Evolutionary conservation across 2,797 vertebrate species (phyloP), one percentile per base, ranked within the genome.

Genomic region (Spinus olivaceus): DNA sequence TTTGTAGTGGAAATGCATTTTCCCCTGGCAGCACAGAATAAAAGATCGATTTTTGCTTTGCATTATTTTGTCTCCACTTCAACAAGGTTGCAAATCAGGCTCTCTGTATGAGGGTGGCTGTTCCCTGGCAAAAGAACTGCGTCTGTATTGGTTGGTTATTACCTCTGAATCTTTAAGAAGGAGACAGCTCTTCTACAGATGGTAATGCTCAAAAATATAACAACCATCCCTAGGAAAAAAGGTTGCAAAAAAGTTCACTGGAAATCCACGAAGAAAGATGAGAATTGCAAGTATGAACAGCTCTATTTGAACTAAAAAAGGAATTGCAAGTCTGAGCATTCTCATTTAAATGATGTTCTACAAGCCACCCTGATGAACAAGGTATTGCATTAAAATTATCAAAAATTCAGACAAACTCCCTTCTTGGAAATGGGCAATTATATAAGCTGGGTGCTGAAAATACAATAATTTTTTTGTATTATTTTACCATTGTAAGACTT

Each of bases 1-100:
- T 92, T 78, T 88, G 27, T 76, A 79, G 80, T 59, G 72, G 76
- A 95, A 90, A 92, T 94, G 41, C 77, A 28, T 83, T 83, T 87
- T 92, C 53, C 35, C 46, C 33, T 86, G 76, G 59, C 87, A 89
- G 59, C 63, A 70, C 46, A 78, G 76, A 92, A 86, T 79, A 81
- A 90, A 89, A 93, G 84, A 86, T 79, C 2, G 0, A 54, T 86
- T 90, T 83, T 81, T 79, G 50, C 72, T 94, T 81, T 64, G 63
- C 84, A 37, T 90, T 87, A 78, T 89, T 92, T 88, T 93, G 47
- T 76, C 51, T 69, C 35, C 44, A 59, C 28, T 81, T 89, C 71
- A 74, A 47, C 20, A 2, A 51, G 74, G 69, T 39, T 93, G 84
- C 88, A 93, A 74, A 93, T 93, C 81, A 85, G 81, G 30, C 35